A percentile compares a stretch with the other conserved stretches of the same genome.
Conservation (phyloP, 2,888 invertebrate species). For the Tanypteryx hageni region DNA sequence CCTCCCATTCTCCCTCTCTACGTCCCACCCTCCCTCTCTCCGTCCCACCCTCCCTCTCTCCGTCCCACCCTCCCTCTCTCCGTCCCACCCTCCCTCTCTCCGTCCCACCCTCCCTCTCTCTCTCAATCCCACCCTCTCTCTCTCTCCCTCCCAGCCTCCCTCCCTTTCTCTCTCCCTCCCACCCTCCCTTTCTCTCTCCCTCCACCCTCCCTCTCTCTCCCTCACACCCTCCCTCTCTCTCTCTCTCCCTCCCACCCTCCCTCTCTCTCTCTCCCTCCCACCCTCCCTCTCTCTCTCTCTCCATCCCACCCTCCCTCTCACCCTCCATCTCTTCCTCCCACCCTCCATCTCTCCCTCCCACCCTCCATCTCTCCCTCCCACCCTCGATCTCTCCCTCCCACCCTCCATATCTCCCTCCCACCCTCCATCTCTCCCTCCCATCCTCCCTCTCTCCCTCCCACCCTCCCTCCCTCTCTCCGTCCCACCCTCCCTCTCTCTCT, state of each 20-base stretch:
- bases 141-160: no score
- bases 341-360: not conserved
- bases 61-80: no score
- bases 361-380: not conserved
- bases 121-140: no score
- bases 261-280: not conserved
- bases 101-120: no score
- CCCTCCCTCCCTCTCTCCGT: not conserved
- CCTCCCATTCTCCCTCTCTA: no score
- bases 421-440: not conserved
- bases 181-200: not conserved
- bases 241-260: not conserved
- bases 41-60: no score
- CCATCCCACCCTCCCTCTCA: not conserved
- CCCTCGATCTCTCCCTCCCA: not conserved
- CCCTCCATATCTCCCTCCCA: not conserved
- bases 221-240: not conserved
- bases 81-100: no score
- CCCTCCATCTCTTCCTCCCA: not conserved
- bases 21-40: no score
- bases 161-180: no score
- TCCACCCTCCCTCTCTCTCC: not conserved
- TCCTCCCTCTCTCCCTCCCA: not conserved
- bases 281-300: not conserved
- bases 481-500: not conserved